These are phyloP conservation scores for Gopherus evgoodei DNA, from an alignment of 2,113 vertebrate species.

Conservation along the genomic window DNA sequence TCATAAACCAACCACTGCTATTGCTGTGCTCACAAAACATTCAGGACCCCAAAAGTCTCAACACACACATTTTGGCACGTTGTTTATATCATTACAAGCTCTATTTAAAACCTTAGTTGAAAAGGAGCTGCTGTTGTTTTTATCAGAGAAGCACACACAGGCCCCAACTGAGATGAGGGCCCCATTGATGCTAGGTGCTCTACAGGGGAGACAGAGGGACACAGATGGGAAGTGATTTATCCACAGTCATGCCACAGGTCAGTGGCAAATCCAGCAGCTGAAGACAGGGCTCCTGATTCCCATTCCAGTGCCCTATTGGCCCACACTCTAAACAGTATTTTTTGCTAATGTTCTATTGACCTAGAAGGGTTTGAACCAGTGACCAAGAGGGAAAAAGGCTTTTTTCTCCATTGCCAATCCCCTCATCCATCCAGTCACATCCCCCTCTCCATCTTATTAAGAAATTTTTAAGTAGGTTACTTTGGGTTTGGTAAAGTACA, in stretches of 20 bases:
- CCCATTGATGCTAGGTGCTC: not conserved
- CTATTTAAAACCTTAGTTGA: not conserved
- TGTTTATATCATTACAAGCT: not conserved
- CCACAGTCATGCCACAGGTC: not conserved
- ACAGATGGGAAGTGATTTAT: not conserved
- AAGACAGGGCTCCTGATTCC: not conserved
- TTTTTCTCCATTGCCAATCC: not conserved
- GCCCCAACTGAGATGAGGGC: not conserved
- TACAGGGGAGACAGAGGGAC: not conserved
- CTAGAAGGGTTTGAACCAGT: not conserved
- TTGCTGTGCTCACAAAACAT: not conserved
- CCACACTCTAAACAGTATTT: not conserved
- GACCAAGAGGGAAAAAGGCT: not conserved
- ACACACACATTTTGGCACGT: not conserved
- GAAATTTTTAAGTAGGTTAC: not conserved
- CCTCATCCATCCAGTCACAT: not conserved
- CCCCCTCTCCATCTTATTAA: not conserved
- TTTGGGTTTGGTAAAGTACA: not conserved
- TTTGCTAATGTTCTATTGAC: not conserved
- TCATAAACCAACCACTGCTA: not conserved
- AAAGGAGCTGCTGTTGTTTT: not conserved
- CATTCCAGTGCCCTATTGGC: not conserved
- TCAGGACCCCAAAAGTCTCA: not conserved
- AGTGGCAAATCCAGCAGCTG: not conserved
- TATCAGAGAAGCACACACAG: not conserved